A percentile compares a stretch with the other conserved stretches of the same genome.
Conservation (phyloP, 2,888 invertebrate genomes). For the Luffia ferchaultella region DNA sequence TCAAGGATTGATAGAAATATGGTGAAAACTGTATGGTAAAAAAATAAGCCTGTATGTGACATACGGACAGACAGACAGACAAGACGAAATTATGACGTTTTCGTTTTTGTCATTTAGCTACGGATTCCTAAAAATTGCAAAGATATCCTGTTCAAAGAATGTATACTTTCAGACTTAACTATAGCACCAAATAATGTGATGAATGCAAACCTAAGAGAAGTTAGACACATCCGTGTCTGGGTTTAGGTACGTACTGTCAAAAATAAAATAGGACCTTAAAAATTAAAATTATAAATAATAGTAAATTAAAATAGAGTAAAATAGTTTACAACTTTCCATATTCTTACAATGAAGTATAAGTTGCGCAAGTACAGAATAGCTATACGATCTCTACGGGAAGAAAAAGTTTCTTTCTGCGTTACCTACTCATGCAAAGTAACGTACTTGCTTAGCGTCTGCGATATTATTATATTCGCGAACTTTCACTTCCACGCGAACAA, state of each 20-base stretch:
- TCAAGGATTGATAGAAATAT: too few relatives aligned
- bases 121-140: too few relatives aligned
- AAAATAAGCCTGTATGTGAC: too few relatives aligned
- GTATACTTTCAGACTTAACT: too few relatives aligned
- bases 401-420: background rate
- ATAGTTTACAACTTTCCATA: background rate
- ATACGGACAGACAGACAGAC: too few relatives aligned
- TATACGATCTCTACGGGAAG: background rate
- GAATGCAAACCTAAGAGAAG: background rate
- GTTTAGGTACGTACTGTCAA: background rate
- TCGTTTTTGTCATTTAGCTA: too few relatives aligned
- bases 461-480: background rate
- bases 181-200: too few relatives aligned
- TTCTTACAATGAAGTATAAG: background rate
- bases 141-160: too few relatives aligned
- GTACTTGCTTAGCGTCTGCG: background rate
- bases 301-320: background rate
- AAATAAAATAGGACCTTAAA: background rate
- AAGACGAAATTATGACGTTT: too few relatives aligned
- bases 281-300: background rate
- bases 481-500: background rate
- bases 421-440: background rate
- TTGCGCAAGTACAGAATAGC: background rate
- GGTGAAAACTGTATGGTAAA: too few relatives aligned
- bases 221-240: background rate